Base-by-base conservation (phyloP, 1,140 invertebrate species). In the Drosophila ercepeae region DNA sequence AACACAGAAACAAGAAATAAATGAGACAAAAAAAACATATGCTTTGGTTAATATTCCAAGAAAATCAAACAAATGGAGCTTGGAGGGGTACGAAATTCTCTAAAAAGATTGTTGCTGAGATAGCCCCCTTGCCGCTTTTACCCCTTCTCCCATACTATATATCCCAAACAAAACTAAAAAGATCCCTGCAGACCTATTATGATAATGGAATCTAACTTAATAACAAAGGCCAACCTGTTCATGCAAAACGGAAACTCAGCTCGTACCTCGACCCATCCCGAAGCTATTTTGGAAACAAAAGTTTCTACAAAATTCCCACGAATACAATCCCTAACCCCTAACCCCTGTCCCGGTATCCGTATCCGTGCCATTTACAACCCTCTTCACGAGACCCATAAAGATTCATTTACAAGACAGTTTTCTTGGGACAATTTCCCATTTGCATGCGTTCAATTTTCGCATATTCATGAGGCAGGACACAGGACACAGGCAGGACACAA, bases 391-490 rank as follows among this genome's bases (percentile, higher is more conserved):
- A 58, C 46, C 61, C 78, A 76, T 68, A 69, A 82, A 78, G 78
- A 83, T 74, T 61, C 64, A 78, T 69, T 82, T 77, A 68, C 72
- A 65, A 58, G 52, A 71, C 54, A 61, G 27, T 58, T 63, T 75
- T 53, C 69, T 74, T 69, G 61, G 57, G 71, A 73, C 55, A 50
- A 59, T 73, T 73, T 67, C 49, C 45, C 78, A 75, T 82, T 83
- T 83, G 65, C 74, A 83, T 83, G 78, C 78, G 78, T 83, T 58
- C 74, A 82, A 83, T 83, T 83, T 70, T 58, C 49, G 65, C 57
- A 63, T 58, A 69, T 79, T 75, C 50, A 70, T 69, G 61, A 73
- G 45, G 5, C 42, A 27, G 27, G 55, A 61, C 18, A 23, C 61
- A 41, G 61, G 63, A 63, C 63, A 42, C 0, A 9, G 44, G 44